These are phyloP conservation scores for Hipparchia semele DNA, from an alignment of 2,888 invertebrate species.

Conservation along the genomic window DNA sequence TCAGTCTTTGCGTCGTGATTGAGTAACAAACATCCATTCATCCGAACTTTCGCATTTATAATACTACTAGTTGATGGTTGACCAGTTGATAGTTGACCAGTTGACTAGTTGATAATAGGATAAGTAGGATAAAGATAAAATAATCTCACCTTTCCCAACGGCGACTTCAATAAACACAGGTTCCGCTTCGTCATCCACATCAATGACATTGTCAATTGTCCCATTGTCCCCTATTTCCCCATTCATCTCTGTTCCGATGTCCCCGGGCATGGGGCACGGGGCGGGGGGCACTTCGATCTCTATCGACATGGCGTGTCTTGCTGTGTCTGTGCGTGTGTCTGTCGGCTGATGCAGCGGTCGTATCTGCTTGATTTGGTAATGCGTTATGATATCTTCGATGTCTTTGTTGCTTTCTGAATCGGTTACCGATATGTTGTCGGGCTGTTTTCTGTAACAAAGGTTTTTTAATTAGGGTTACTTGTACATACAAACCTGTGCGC, in stretches of 20 bases:
- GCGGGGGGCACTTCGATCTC: background rate
- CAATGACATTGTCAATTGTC: constrained; percentile 2
- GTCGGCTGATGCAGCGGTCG: constrained; percentile 29
- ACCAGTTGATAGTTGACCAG: too few relatives aligned
- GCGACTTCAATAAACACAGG: constrained; percentile 65
- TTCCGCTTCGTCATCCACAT: constrained; percentile 32
- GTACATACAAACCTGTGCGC: too few relatives aligned
- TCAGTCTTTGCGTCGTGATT: too few relatives aligned
- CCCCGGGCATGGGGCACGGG: too few relatives aligned
- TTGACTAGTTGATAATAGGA: too few relatives aligned
- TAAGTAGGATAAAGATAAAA: too few relatives aligned
- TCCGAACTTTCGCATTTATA: too few relatives aligned
- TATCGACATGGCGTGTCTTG: background rate
- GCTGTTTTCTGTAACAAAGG: constrained; percentile 19
- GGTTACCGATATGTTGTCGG: constrained; percentile 3
- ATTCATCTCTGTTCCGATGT: background rate
- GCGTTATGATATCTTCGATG: constrained; percentile 67
- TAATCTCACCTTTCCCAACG: constrained; percentile 55
- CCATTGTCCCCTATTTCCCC: background rate
- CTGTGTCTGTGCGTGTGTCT: background rate
- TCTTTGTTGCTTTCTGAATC: constrained; percentile 51
- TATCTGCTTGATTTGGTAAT: constrained; percentile 65
- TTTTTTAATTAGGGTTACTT: too few relatives aligned
- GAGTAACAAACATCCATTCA: too few relatives aligned
- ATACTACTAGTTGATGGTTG: too few relatives aligned